These are phyloP conservation scores for Drosophila parvula DNA, from an alignment of 1,140 invertebrate species.

Conservation along the genomic window DNA sequence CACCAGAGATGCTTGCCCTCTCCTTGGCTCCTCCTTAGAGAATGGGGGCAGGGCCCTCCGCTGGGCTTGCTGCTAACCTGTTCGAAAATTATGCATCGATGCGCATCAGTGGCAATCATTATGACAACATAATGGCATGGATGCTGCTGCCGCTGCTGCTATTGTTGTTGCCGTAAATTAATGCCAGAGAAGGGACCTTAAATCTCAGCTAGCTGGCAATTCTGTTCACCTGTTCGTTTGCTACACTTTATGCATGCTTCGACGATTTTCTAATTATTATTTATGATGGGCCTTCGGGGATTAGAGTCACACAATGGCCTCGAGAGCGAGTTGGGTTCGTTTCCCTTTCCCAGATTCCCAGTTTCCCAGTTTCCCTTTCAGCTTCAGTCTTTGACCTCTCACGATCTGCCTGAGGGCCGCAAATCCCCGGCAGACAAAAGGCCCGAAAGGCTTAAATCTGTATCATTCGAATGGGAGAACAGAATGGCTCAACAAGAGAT, in stretches of 20 bases:
- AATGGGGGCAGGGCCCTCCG: background rate
- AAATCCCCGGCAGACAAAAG: conserved; percentile 41
- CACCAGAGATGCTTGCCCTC: conserved; percentile 18
- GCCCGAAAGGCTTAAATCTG: conserved; percentile 70
- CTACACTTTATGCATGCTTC: conserved; percentile 51
- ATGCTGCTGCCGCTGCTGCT: conserved; percentile 6
- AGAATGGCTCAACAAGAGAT: conserved; percentile 20
- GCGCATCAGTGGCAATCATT: conserved; percentile 50
- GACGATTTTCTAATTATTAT: conserved; percentile 52
- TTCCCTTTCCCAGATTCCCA: background rate
- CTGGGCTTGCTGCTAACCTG: conserved; percentile 48
- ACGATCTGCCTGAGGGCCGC: conserved; percentile 8
- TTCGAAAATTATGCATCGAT: conserved; percentile 67
- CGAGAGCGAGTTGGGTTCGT: background rate
- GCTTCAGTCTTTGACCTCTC: conserved; percentile 31
- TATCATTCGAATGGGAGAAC: conserved; percentile 67
- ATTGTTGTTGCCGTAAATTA: conserved; percentile 9
- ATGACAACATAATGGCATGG: conserved; percentile 29
- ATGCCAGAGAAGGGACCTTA: background rate
- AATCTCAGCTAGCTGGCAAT: background rate
- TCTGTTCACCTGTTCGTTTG: conserved; percentile 56
- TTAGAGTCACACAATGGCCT: conserved; percentile 18
- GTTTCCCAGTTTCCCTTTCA: conserved; percentile 12
- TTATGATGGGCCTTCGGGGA: conserved; percentile 30
- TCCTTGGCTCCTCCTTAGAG: conserved; percentile 10